Evolutionary conservation across 2,113 vertebrate species (phyloP), one percentile per base, ranked within the genome.

Genomic region (Apus apus): DNA sequence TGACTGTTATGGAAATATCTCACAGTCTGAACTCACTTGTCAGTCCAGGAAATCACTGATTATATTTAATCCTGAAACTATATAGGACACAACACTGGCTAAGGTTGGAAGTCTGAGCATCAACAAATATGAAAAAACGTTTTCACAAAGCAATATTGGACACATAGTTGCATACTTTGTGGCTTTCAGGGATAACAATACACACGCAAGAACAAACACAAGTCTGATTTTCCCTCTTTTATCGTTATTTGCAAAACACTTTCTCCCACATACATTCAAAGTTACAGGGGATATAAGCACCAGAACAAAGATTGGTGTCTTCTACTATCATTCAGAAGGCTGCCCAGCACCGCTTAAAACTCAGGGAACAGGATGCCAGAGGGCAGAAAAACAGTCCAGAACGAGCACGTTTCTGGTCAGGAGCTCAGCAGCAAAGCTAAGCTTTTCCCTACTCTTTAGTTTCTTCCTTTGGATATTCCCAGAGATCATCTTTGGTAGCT

Each of bases 401-500:
- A 38, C 23, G 15, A 83, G 58, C 43, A 18, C 0, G 4, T 50
- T 50, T 85, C 30, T 74, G 14, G 9, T 32, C n/a, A 30, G 64
- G 13, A 76, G 38, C 27, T 46, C 58, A 62, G 40, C 58, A 66
- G 54, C 45, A 54, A 71, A 78, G 12, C 43, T 60, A 50, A 56
- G 9, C 32, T 53, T 73, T 94, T 66, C 61, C 94, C 94, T 92
- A 97, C 81, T 93, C 93, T 81, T 90, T 60, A 95, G 40, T 75
- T 96, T 88, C 32, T 91, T 96, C 80, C 95, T 97, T 81, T 66
- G 75, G 58, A 95, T 95, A 94, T 98, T 98, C 32, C 95, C 95
- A 82, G 96, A 97, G 45, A 97, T 92, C 1, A 82, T 95, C 74
- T 98, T 94, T 45, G 97, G 93, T 15, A 97, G 85, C 22, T 97